Evolutionary conservation across 2,113 vertebrate species (phyloP), one percentile per base, ranked within the genome.

Genomic region (Panthera uncia): DNA sequence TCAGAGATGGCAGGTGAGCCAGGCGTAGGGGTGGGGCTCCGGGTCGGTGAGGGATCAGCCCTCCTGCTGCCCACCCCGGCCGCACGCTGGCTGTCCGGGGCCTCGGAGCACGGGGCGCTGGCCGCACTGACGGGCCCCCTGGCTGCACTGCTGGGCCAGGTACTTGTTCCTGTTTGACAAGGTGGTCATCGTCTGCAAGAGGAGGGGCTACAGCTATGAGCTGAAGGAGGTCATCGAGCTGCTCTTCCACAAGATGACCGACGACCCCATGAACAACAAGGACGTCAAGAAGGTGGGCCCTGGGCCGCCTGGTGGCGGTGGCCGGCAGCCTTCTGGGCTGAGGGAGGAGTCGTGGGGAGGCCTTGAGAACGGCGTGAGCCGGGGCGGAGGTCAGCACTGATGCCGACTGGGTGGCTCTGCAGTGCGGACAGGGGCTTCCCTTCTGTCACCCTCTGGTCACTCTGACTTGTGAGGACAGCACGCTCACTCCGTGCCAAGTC

Each of bases 161-260:
- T 99, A 99, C 98, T 99, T 99, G 93, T 99, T 99, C 99, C 99
- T 99, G 78, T 99, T 99, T 81, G 99, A 99, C 98, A 99, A 99
- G 99, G 99, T 99, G 97, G 99, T 99, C 96, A 99, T 99, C 0
- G 99, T 99, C 92, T 99, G 99, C 98, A 99, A 99, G 97, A 98
- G 99, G 97, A 99, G 99, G 98, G 99, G 99, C 19, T 99, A 99
- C 97, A 99, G 97, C 98, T 99, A 99, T 0, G 99, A 99, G 98
- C 99, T 99, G 95, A 99, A 99, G 98, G 99, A 99, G 98, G 99
- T 99, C 76, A 99, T 99, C 16, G 99, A 99, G 93, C 99, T 99
- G 89, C 99, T 99, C 52, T 99, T 98, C 23, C 99, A 99, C 98
- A 99, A 99, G 98, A 99, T 99, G 99, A 99, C 99, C 0, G 99